phyloP scores from a whole-genome alignment of 1,140 invertebrate genomes.

The Hyphantria cunea region DNA sequence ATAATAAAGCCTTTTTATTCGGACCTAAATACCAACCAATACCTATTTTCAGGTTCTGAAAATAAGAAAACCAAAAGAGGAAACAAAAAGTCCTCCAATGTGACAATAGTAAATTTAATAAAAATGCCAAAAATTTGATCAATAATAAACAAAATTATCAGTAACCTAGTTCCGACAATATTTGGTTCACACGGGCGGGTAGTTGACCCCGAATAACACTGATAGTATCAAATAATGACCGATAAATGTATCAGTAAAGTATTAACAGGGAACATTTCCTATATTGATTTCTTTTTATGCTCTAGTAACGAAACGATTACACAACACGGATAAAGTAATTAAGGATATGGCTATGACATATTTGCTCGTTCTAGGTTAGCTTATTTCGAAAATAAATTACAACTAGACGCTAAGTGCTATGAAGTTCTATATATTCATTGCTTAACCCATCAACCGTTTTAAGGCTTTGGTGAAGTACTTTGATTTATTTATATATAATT shows the following conservation, averaged over 20 bases:
- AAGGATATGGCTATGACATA: not conserved
- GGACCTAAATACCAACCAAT: too few relatives aligned
- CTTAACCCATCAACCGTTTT: too few relatives aligned
- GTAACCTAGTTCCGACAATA: conserved; percentile 8
- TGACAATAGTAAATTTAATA: too few relatives aligned
- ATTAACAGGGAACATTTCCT: not conserved
- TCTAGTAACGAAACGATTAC: not conserved
- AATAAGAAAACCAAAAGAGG: too few relatives aligned
- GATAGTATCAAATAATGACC: conserved; percentile 5
- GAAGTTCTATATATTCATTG: too few relatives aligned
- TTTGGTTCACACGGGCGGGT: not conserved
- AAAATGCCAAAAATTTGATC: not conserved
- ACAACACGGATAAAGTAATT: not conserved
- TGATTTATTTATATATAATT: too few relatives aligned
- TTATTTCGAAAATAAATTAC: not conserved
- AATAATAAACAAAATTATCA: not conserved
- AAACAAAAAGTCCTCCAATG: too few relatives aligned
- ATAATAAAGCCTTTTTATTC: too few relatives aligned
- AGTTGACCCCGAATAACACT: conserved; percentile 2
- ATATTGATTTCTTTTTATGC: not conserved
- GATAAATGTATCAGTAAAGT: conserved; percentile 8
- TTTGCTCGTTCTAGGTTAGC: not conserved
- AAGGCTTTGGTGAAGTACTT: too few relatives aligned
- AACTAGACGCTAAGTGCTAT: too few relatives aligned
- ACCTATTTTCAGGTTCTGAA: too few relatives aligned